Evolutionary conservation across 2,888 invertebrate species (phyloP).

Genomic region (Eupithecia centaureata): DNA sequence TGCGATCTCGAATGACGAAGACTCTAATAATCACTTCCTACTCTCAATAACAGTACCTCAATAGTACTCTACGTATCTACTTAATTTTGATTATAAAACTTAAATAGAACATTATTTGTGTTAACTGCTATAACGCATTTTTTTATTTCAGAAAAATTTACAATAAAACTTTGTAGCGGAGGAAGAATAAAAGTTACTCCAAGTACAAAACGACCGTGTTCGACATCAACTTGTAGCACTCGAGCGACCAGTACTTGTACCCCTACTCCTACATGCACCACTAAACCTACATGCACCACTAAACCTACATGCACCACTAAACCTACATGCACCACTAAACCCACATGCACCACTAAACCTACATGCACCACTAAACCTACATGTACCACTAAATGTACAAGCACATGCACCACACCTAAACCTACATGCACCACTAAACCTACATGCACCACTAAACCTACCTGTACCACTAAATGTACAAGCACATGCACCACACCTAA

Average conservation of each 20-base stretch:
- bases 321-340: not conserved
- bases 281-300: not conserved
- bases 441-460: not conserved
- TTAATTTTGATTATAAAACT: too few species aligned
- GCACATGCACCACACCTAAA: not conserved
- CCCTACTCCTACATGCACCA: not conserved
- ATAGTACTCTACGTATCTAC: too few species aligned
- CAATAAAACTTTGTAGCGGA: not conserved
- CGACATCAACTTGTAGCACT: not conserved
- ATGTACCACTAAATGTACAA: too few species aligned
- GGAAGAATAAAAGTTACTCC: not conserved
- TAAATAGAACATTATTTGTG: not conserved
- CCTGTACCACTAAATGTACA: not conserved
- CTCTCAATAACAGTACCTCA: too few species aligned
- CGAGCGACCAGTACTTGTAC: not conserved
- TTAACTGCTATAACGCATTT: not conserved
- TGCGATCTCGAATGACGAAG: too few species aligned
- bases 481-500: too few species aligned
- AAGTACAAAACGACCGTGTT: not conserved
- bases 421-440: not conserved
- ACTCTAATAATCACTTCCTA: too few species aligned
- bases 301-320: too few species aligned
- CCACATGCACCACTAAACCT: not conserved
- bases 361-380: not conserved
- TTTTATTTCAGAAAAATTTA: slow-evolving; percentile 1